Evolutionary conservation across 2,113 vertebrate species (phyloP).

Genomic region (Mastomys natalensis): DNA sequence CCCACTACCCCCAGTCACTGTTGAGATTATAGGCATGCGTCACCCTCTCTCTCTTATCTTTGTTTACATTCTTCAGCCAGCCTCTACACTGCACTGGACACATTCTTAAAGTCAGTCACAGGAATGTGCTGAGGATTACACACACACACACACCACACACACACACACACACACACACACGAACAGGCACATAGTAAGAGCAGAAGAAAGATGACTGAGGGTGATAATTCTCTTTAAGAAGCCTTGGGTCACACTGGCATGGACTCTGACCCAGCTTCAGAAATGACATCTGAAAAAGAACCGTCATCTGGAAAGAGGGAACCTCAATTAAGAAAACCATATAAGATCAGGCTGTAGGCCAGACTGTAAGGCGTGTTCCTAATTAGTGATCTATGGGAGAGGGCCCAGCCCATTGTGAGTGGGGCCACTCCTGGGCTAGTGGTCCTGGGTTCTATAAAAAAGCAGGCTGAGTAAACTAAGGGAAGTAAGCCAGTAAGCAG

Average conservation of each 20-base stretch:
- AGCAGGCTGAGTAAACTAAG: not conserved
- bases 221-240: not conserved
- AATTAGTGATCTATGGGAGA: not conserved
- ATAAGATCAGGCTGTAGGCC: not conserved
- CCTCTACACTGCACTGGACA: not conserved
- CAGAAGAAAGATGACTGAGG: not conserved
- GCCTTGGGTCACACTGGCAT: not conserved
- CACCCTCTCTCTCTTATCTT: not conserved
- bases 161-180: not conserved
- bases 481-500: not conserved
- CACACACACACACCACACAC: not conserved
- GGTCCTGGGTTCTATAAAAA: not conserved
- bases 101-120: not conserved
- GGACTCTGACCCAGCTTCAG: not conserved
- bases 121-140: not conserved
- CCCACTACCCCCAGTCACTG: not conserved
- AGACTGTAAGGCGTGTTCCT: not conserved
- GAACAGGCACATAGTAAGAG: not conserved
- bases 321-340: not conserved
- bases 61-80: not conserved
- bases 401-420: not conserved
- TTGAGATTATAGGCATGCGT: not conserved
- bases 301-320: not conserved
- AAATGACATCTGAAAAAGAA: not conserved
- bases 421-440: not conserved